Evolutionary conservation across 2,888 invertebrate genomes (phyloP), one percentile per base, ranked within the genome.

Genomic region (Sinodicranocentrus sp.): DNA sequence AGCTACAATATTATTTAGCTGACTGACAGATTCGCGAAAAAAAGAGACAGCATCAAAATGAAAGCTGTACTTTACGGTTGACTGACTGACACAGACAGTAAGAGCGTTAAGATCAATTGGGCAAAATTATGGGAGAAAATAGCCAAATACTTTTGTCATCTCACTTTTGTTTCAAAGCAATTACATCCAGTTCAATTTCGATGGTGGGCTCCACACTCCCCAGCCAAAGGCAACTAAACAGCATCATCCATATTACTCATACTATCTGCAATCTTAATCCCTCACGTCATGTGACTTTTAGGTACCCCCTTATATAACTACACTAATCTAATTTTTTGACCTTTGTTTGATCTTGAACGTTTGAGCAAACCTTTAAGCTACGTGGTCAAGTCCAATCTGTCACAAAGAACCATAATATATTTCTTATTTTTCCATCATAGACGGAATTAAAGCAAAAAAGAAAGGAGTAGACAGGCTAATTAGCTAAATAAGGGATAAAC

Each of bases 401-500:
- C 84, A 73, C 84, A 61, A 23, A 65, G 15, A 54, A 72, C n/a
- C 21, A 39, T 63, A 63, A 63, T 59, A 61, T 63, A 57, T 33
- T 61, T 54, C 28, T 57, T 48, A 44, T 65, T 54, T 67, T 65
- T 25, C 26, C 63, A 39, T 44, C 25, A 19, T 71, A 75, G 70
- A 76, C 82, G 70, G 61, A 70, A 57, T 54, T 65, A 65, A 77
- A 75, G 70, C 43, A 1, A 44, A 44, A 25, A 43, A 71, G 61
- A 77, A 78, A 78, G 68, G 78, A 79, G 73, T 78, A 70, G 75
- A 79, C 84, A 84, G 76, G 73, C 84, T 84, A 84, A 84, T 84
- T 84, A 84, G 84, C 84, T 84, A 84, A 84, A 84, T 68, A 84
- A 78, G 84, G 84, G 73, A 78, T 84, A 84, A 84, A 75, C 84